phyloP scores from a whole-genome alignment of 2,888 invertebrate genomes.

The Trichogramma evanescens region DNA sequence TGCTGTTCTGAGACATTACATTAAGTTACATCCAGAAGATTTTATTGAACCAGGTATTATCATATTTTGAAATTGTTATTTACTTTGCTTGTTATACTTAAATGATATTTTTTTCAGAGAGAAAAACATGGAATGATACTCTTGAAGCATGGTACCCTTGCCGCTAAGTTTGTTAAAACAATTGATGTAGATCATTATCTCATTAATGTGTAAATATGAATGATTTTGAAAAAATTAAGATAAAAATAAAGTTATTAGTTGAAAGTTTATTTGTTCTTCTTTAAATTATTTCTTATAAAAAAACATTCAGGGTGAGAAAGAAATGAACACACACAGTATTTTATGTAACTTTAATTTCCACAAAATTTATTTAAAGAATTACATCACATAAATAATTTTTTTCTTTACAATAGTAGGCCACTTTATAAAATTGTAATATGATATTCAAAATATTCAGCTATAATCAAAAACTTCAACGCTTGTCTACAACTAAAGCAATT shows the following conservation, averaged over 20 bases:
- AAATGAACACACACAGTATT: too few relatives aligned
- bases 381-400: slow-evolving; percentile 19
- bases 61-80: background rate
- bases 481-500: slow-evolving; percentile 20
- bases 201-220: background rate
- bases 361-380: slow-evolving; percentile 20
- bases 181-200: slow-evolving; percentile 10
- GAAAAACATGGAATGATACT: slow-evolving; percentile 29
- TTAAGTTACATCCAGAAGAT: slow-evolving; percentile 38
- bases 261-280: background rate
- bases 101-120: slow-evolving; percentile 28
- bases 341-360: slow-evolving; percentile 4
- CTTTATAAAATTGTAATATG: slow-evolving; percentile 22
- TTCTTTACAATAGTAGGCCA: slow-evolving; percentile 19
- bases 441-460: slow-evolving; percentile 20
- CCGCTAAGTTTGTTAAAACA: slow-evolving; percentile 28
- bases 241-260: background rate
- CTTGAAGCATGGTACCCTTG: slow-evolving; percentile 32
- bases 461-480: slow-evolving; percentile 22
- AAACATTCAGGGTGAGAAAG: too few relatives aligned
- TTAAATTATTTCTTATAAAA: too few relatives aligned
- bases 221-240: background rate
- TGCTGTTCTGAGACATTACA: slow-evolving; percentile 34
- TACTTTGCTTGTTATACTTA: background rate
- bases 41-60: slow-evolving; percentile 37